Evolutionary conservation across 2,797 vertebrate species (phyloP).

Genomic region (Bucorvus abyssinicus): DNA sequence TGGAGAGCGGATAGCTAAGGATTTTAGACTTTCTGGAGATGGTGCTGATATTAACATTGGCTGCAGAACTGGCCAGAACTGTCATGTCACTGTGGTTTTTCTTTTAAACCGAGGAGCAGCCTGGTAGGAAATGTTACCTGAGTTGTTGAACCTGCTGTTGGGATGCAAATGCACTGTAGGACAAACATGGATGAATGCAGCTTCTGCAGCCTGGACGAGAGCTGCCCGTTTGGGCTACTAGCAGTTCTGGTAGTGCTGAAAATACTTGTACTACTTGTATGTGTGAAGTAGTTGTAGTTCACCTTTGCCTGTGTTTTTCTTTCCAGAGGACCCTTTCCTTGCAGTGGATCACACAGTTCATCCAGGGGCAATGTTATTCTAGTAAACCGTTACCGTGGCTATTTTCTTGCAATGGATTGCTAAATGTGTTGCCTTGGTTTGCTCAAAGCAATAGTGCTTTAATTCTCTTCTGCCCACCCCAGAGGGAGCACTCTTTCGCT

Average conservation of each 20-base stretch:
- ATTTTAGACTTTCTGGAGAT: neutral
- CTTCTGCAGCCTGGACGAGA: neutral
- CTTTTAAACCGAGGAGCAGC: neutral
- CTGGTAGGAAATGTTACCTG: fast-evolving
- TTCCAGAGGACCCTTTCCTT: neutral
- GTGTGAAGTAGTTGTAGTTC: neutral
- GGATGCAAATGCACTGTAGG: fast-evolving
- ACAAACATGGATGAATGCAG: fast-evolving
- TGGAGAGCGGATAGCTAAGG: neutral
- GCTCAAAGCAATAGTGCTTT: neutral
- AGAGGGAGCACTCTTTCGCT: constrained; percentile 79
- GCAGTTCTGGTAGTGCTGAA: neutral
- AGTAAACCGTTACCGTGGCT: neutral
- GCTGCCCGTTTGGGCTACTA: fast-evolving
- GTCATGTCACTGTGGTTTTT: neutral
- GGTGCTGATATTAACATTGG: neutral
- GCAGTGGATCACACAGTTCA: neutral
- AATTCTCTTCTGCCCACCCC: constrained; percentile 11
- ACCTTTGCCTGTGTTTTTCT: neutral
- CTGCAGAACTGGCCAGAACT: neutral
- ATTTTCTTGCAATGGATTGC: neutral
- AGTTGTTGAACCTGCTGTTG: fast-evolving
- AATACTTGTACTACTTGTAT: neutral
- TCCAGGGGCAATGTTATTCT: neutral
- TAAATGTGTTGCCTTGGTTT: neutral